These are phyloP conservation scores for Solenopsis invicta DNA, from an alignment of 1,140 invertebrate genomes.

Conservation along the genomic window DNA sequence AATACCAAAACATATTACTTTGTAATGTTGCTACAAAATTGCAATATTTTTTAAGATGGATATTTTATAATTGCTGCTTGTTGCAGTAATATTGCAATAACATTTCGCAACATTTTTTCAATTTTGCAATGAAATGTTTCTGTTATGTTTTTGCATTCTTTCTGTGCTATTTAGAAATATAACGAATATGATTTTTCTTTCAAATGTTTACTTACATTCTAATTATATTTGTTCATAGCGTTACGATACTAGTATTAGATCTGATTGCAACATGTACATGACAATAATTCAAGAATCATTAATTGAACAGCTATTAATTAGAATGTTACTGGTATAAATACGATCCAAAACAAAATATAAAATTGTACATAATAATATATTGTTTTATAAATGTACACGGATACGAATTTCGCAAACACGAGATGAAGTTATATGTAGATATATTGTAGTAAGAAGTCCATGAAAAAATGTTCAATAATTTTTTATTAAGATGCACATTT, in stretches of 20 bases:
- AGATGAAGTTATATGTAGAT: not conserved
- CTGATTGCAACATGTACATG: conserved; percentile 46
- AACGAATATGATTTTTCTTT: conserved; percentile 8
- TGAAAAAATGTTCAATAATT: not conserved
- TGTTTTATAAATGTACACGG: conserved; percentile 39
- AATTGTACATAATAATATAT: conserved; percentile 44
- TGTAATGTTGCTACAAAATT: no score
- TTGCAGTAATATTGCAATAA: no score
- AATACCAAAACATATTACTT: no score
- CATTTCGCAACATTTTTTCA: no score
- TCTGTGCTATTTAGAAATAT: not conserved
- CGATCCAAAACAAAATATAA: not conserved
- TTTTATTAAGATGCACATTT: conserved; percentile 12
- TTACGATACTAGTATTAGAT: conserved; percentile 32
- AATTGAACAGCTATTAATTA: not conserved
- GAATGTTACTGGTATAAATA: not conserved
- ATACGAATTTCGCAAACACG: conserved; percentile 12
- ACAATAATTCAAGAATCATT: conserved; percentile 27
- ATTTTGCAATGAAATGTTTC: no score
- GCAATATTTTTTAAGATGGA: no score
- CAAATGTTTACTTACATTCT: conserved; percentile 33
- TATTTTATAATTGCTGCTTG: no score
- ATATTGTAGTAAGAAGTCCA: no score
- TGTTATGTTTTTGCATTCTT: no score
- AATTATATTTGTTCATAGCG: not conserved